Evolutionary conservation across 2,888 invertebrate genomes (phyloP).

Genomic region (Dichetophora obliterata): DNA sequence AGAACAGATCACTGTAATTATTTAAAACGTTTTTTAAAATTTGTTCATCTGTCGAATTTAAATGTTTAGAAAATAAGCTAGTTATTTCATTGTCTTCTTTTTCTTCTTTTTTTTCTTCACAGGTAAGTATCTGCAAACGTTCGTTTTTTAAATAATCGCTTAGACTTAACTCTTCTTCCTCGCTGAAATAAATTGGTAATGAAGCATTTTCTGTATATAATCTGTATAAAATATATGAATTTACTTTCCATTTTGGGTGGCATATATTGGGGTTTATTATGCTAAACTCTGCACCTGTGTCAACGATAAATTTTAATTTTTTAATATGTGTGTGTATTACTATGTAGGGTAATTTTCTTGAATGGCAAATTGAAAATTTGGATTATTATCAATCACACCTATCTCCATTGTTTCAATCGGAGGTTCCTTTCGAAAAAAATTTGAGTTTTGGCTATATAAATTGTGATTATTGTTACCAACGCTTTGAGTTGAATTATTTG

Average conservation of each 20-base stretch:
- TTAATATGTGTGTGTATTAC: conserved; percentile 19
- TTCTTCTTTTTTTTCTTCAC: too few relatives aligned
- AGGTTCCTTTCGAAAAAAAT: background rate
- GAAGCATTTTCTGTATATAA: background rate
- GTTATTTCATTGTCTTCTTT: background rate
- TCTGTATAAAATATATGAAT: background rate
- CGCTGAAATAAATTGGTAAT: conserved; percentile 7
- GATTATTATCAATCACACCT: background rate
- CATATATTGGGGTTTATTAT: conserved; percentile 35
- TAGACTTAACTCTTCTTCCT: background rate
- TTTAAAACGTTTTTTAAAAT: too few relatives aligned
- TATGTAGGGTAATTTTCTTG: conserved; percentile 26
- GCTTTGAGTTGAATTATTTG: too few relatives aligned
- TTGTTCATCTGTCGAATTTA: conserved; percentile 10
- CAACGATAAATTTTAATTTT: conserved; percentile 38
- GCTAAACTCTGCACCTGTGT: too few relatives aligned
- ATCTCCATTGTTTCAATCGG: background rate
- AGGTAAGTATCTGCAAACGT: background rate
- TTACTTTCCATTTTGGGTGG: conserved; percentile 27
- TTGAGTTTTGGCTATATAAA: background rate
- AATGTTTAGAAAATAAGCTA: background rate
- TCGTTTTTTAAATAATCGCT: background rate
- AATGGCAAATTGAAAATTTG: too few relatives aligned
- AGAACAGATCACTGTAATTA: conserved; percentile 11
- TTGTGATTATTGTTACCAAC: background rate